Evolutionary conservation across 2,888 invertebrate species (phyloP).

Genomic region (Eucera pruinosa): DNA sequence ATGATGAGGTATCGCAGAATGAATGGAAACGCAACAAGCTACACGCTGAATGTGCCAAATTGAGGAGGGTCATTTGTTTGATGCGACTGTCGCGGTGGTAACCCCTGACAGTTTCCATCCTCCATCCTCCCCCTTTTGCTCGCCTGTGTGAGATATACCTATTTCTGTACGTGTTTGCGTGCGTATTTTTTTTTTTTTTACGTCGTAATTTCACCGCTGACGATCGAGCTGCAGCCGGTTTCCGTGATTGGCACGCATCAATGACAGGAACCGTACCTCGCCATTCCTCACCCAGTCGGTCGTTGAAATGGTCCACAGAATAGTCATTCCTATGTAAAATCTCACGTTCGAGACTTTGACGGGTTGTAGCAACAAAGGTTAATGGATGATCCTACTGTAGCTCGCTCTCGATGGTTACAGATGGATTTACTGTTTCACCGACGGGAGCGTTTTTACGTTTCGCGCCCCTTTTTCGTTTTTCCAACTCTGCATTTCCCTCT

Average conservation of each 20-base stretch:
- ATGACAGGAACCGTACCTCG: constrained; percentile 51
- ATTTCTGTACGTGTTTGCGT: neutral
- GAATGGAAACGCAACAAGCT: constrained; percentile 80
- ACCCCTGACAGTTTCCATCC: constrained; percentile 63
- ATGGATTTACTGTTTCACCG: constrained; percentile 26
- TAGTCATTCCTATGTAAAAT: constrained; percentile 38
- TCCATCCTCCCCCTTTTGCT: neutral
- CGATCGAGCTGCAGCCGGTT: constrained; percentile 57
- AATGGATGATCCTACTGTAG: constrained; percentile 45
- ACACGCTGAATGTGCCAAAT: constrained; percentile 77
- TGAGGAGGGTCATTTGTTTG: constrained; percentile 72
- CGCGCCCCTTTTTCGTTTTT: neutral
- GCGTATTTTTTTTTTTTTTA: constrained; percentile 20
- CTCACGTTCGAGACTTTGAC: constrained; percentile 45
- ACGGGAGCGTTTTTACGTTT: constrained; percentile 9
- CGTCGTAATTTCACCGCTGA: constrained; percentile 67
- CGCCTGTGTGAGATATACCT: neutral
- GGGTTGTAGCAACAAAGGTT: constrained; percentile 44
- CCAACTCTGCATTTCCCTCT: neutral
- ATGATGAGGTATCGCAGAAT: constrained; percentile 70
- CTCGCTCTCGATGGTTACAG: constrained; percentile 12
- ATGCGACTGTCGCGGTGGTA: constrained; percentile 61
- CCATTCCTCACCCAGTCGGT: constrained; percentile 47
- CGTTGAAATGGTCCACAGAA: constrained; percentile 33
- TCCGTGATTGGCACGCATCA: constrained; percentile 68